Evolutionary conservation across 2,113 vertebrate genomes (phyloP), one percentile per base, ranked within the genome.

Genomic region (Corythornis madagascariensis): DNA sequence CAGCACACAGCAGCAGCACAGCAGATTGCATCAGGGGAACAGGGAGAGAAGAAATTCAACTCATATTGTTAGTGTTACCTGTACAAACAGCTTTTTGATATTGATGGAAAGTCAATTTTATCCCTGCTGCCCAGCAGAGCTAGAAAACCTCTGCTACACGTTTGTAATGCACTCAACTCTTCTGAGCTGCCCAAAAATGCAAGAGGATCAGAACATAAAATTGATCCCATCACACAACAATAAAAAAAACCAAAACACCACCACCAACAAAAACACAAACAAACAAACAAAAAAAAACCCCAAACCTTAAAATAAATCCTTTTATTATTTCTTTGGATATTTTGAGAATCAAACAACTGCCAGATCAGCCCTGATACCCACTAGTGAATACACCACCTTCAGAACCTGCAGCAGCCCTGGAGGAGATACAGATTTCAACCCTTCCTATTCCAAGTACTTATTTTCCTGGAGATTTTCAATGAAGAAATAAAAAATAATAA

Each of bases 21-120:
- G 29, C 66, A 56, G 13, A 28, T 28, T 55, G 2, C 29, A 73
- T 8, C n/a, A 53, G 20, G 8, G 31, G 29, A 67, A 33, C 3
- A 5, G 22, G 18, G 10, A 61, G 61, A 91, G 25, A 65, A 94
- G 57, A 86, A 94, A 88, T 73, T 61, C 43, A 69, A 88, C 90
- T 84, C 55, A 28, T 50, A 87, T 18, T 42, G 38, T 90, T 87
- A 81, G 56, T 24, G 84, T 81, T 91, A 94, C 91, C 61, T 78
- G 38, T 77, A 66, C 15, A 83, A 55, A 87, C 21, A 89, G n/a
- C 53, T 79, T 90, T 91, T 91, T 89, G 64, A 73, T 88, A 87
- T 10, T 77, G 86, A 73, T 85, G 55, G 45, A 86, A 92, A 92
- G 67, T 55, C 80, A 82, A 16, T 83, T 94, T 95, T 79, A 85